Conservation (phyloP, 2,888 invertebrate species). For the Pachycephus smyrnensis region DNA sequence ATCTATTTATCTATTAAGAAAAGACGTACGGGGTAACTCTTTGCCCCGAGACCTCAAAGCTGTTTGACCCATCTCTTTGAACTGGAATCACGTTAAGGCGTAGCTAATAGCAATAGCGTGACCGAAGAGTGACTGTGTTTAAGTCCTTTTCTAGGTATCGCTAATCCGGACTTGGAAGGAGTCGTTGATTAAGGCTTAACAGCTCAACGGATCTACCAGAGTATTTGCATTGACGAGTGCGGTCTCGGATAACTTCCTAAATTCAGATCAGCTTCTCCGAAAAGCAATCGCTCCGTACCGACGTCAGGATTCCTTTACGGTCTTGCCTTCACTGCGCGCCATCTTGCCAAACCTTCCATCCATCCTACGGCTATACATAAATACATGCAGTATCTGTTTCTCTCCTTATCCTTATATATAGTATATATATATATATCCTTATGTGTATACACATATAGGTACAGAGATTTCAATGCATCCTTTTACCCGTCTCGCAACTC, state of each 20-base stretch:
- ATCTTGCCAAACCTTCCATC: background rate
- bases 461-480: background rate
- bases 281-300: background rate
- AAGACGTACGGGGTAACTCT: no score
- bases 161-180: slow-evolving; percentile 31
- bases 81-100: background rate
- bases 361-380: background rate
- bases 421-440: background rate
- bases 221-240: background rate
- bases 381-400: background rate
- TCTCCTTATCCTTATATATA: background rate
- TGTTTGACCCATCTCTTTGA: background rate
- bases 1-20: no score
- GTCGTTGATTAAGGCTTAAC: slow-evolving; percentile 32
- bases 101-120: background rate
- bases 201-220: slow-evolving; percentile 23
- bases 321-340: background rate
- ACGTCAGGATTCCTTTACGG: background rate
- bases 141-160: slow-evolving; percentile 16
- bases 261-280: background rate
- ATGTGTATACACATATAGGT: background rate
- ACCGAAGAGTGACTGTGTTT: background rate
- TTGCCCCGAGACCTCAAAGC: no score
- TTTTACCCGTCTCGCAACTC: background rate
- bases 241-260: background rate